A percentile compares a stretch with the other conserved stretches of the same genome.
Conservation (phyloP, 2,113 vertebrate species). For the Beaufortia kweichowensis region DNA sequence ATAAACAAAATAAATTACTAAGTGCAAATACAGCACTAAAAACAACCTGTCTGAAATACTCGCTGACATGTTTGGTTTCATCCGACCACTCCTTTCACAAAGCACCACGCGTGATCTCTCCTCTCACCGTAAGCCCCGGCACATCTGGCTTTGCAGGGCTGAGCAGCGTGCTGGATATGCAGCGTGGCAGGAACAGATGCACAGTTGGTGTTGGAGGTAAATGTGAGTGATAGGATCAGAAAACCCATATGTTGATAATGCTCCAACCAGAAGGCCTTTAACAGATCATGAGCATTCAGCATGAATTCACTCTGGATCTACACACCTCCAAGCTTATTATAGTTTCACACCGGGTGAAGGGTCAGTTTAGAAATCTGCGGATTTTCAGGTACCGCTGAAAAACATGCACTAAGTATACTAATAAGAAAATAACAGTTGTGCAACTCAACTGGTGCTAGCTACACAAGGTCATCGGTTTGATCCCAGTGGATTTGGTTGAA, state of each 20-base stretch:
- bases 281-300: slow-evolving; percentile 45
- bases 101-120: not conserved
- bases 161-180: slow-evolving; percentile 50
- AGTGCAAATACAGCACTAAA: no score
- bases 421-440: no score
- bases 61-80: not conserved
- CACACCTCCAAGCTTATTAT: slow-evolving; percentile 11
- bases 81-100: not conserved
- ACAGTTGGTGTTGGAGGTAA: slow-evolving; percentile 55
- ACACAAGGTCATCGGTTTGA: no score
- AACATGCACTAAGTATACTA: no score
- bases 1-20: no score
- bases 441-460: no score
- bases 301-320: slow-evolving; percentile 21
- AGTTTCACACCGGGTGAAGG: not conserved
- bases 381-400: not conserved
- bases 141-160: slow-evolving; percentile 55
- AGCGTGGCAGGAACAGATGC: slow-evolving; percentile 58
- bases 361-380: no score
- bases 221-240: slow-evolving; percentile 58
- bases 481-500: no score
- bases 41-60: no score
- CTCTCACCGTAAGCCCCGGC: slow-evolving; percentile 4
- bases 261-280: slow-evolving; percentile 51
- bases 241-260: slow-evolving; percentile 59